A percentile compares a stretch with the other conserved stretches of the same genome.
These are phyloP conservation scores for Xanthorhoe spadicearia DNA, from an alignment of 2,888 invertebrate genomes.

Conservation along the genomic window DNA sequence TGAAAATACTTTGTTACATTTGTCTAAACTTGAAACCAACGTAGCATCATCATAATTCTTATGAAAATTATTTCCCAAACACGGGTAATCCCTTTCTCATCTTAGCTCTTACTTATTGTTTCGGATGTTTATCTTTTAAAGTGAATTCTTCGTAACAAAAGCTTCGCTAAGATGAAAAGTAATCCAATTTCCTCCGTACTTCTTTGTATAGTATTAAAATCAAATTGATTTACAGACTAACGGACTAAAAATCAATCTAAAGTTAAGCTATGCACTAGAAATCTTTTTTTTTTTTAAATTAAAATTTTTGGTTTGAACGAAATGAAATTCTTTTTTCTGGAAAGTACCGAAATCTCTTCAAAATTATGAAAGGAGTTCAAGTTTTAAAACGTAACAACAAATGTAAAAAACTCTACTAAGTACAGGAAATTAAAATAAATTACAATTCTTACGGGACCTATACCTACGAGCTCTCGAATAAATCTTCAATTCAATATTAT, in stretches of 20 bases:
- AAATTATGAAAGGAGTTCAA: too few relatives aligned
- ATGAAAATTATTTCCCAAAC: neutral
- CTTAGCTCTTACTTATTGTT: conserved; percentile 23
- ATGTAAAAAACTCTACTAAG: too few relatives aligned
- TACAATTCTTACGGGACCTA: neutral
- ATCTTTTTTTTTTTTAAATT: neutral
- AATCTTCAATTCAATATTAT: neutral
- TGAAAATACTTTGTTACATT: too few relatives aligned
- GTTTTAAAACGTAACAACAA: neutral
- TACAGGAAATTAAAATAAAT: neutral
- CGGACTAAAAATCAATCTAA: neutral
- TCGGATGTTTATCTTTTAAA: conserved; percentile 24
- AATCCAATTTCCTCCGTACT: conserved; percentile 13
- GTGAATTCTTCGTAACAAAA: conserved; percentile 22
- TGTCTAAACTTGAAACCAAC: neutral
- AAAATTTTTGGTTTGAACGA: too few relatives aligned
- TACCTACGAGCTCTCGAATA: neutral
- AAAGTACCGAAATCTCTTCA: too few relatives aligned
- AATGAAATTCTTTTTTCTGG: too few relatives aligned
- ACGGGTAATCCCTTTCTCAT: conserved; percentile 15
- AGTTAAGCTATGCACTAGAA: neutral
- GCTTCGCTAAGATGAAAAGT: conserved; percentile 15
- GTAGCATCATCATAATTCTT: neutral
- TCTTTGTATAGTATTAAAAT: neutral
- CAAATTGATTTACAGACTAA: neutral